Evolutionary conservation across 2,888 invertebrate genomes (phyloP).

Genomic region (Cephus sareptanus): DNA sequence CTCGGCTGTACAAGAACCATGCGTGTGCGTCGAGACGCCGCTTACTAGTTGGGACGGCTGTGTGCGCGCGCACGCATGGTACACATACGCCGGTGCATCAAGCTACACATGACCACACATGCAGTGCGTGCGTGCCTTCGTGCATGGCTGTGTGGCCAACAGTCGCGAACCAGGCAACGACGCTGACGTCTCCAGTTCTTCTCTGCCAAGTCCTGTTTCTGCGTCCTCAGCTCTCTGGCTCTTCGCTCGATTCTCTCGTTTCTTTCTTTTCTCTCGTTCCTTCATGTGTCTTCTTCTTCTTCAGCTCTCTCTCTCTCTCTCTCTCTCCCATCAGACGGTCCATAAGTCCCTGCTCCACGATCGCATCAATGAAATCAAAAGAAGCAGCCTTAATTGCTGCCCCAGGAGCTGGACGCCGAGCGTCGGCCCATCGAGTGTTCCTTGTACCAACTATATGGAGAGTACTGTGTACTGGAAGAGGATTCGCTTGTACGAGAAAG

Average conservation of each 20-base stretch:
- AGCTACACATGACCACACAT: neutral
- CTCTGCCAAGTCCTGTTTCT: neutral
- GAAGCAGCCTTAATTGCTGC: slow-evolving; percentile 24
- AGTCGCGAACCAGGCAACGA: neutral
- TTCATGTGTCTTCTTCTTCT: neutral
- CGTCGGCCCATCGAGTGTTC: neutral
- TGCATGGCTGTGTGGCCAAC: neutral
- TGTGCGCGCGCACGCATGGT: neutral
- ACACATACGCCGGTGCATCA: neutral
- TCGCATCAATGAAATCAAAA: slow-evolving; percentile 36
- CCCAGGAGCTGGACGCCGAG: neutral
- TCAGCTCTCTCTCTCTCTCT: neutral
- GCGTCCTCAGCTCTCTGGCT: neutral
- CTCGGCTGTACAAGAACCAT: slow-evolving; percentile 19
- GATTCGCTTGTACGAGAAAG: neutral
- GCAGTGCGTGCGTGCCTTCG: neutral
- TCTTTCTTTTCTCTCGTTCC: neutral
- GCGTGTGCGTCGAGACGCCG: slow-evolving; percentile 11
- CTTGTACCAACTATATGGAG: neutral
- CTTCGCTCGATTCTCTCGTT: neutral
- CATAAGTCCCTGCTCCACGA: slow-evolving; percentile 9
- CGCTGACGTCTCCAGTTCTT: neutral
- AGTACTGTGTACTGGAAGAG: neutral
- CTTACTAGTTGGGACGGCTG: neutral
- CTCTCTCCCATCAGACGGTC: slow-evolving; percentile 5